A percentile compares a stretch with the other conserved stretches of the same genome.
Evolutionary conservation across 2,113 vertebrate species (phyloP).

Genomic region (Phalacrocorax aristotelis): DNA sequence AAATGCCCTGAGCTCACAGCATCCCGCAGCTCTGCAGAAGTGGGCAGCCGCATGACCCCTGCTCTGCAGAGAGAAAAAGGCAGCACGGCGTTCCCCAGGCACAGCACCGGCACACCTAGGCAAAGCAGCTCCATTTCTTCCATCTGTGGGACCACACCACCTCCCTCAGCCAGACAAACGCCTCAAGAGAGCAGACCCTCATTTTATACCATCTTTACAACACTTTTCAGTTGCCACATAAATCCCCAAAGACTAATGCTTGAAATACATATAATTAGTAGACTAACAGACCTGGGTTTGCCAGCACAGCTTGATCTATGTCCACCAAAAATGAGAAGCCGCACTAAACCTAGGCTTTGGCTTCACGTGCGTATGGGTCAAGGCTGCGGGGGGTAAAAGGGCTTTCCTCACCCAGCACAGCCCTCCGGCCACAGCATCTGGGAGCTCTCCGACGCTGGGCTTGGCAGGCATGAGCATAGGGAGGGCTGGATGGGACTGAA

Average conservation of each 20-base stretch:
- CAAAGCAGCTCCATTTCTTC: background rate
- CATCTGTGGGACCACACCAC: background rate
- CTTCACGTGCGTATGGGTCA: accelerated
- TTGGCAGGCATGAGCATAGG: accelerated
- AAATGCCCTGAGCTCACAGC: background rate
- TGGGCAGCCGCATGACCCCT: accelerated
- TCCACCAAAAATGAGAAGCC: background rate
- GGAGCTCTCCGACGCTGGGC: background rate
- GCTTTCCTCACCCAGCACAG: background rate
- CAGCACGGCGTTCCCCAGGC: background rate
- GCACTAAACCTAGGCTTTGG: background rate
- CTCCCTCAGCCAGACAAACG: background rate
- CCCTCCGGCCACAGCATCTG: accelerated
- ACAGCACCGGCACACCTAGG: background rate
- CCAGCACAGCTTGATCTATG: background rate
- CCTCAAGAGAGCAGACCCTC: background rate
- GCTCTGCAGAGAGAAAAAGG: background rate
- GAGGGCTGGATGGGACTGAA: background rate
- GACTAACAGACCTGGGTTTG: background rate
- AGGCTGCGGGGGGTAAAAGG: background rate
- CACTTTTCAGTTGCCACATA: background rate
- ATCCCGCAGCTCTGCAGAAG: background rate
- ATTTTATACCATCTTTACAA: background rate
- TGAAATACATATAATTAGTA: background rate
- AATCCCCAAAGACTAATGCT: background rate